Base-by-base conservation (phyloP, 2,888 invertebrate genomes). In the Ornithoptera priamus region DNA sequence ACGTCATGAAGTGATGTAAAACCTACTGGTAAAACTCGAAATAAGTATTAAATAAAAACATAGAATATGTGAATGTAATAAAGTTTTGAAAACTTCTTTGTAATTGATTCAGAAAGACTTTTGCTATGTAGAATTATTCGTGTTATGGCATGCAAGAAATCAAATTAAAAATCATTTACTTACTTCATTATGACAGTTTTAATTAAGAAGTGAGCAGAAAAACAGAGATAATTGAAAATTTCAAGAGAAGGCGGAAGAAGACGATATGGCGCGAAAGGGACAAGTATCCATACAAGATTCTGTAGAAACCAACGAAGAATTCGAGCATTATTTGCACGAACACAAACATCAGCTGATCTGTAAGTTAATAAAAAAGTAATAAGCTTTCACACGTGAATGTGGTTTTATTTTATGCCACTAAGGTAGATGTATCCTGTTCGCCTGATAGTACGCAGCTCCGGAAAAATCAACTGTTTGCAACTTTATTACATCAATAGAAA, bases 231-330 rank as follows among this genome's bases (percentile, higher is more conserved):
- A 53, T 56, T 39, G 22, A 56, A 6, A 22, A 56, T 65, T 65
- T 42, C 10, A 10, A 10, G 6, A 39, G 39, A 36, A n/a, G 36
- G 62, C n/a, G n/a, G n/a, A n/a, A n/a, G n/a, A n/a, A n/a, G n/a
- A n/a, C n/a, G n/a, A 62, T 69, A 90, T 92, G 92, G 92, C 92
- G 15, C 88, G 92, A 7, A 92, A 92, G 73, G 85, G 82, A 73
- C 87, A 84, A 75, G 82, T 86, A 72, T 79, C 86, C 0, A 89
- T 92, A 36, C 92, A 92, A 75, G 90, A 91, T 0, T 77, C 70
- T 0, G 58, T 91, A 0, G 89, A 89, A 18, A 88, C 69, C 0
- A 81, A 91, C 53, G 91, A 90, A 3, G 92, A 92, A 0, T 89
- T 88, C 59, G 81, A 81, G 30, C 72, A 75, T 0, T 89, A 85